These are phyloP conservation scores for Malachius bipustulatus DNA, from an alignment of 2,888 invertebrate species.

Conservation along the genomic window DNA sequence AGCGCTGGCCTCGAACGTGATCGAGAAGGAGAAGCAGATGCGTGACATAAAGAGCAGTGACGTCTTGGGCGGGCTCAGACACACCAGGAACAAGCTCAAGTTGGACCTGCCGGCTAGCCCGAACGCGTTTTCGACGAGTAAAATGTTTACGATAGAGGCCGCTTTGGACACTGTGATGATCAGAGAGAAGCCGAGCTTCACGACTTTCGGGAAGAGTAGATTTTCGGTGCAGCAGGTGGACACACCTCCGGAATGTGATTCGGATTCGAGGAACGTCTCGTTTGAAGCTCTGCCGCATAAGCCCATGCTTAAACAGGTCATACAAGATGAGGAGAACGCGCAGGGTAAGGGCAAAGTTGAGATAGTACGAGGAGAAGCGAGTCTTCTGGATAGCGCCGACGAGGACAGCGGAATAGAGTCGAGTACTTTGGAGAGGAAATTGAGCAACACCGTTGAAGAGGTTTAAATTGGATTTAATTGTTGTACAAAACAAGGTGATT, in stretches of 20 bases:
- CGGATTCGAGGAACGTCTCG: slow-evolving; percentile 31
- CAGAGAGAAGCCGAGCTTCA: slow-evolving; percentile 43
- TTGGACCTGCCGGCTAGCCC: slow-evolving; percentile 55
- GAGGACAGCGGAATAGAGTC: slow-evolving; percentile 56
- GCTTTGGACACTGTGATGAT: slow-evolving; percentile 38
- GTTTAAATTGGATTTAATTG: too few species aligned
- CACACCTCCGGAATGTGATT: slow-evolving; percentile 29
- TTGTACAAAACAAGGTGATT: too few species aligned
- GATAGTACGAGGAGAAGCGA: slow-evolving; percentile 42
- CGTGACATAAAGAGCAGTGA: slow-evolving; percentile 23
- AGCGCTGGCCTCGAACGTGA: slow-evolving; percentile 28
- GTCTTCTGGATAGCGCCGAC: slow-evolving; percentile 50
- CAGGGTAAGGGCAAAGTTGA: slow-evolving; percentile 21
- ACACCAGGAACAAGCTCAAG: slow-evolving; percentile 59
- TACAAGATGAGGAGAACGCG: slow-evolving; percentile 13
- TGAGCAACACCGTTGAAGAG: slow-evolving; percentile 14
- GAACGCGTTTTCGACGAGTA: slow-evolving; percentile 32
- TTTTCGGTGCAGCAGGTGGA: slow-evolving; percentile 37
- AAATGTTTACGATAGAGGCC: slow-evolving; percentile 36
- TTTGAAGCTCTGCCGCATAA: slow-evolving; percentile 36
- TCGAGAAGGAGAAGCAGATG: slow-evolving; percentile 23
- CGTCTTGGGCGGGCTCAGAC: slow-evolving; percentile 54
- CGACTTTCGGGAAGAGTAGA: slow-evolving; percentile 46
- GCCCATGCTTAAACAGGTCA: slow-evolving; percentile 22
- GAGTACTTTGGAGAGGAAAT: slow-evolving; percentile 45